phyloP scores from a whole-genome alignment of 2,113 vertebrate genomes.

The Electrona antarctica region DNA sequence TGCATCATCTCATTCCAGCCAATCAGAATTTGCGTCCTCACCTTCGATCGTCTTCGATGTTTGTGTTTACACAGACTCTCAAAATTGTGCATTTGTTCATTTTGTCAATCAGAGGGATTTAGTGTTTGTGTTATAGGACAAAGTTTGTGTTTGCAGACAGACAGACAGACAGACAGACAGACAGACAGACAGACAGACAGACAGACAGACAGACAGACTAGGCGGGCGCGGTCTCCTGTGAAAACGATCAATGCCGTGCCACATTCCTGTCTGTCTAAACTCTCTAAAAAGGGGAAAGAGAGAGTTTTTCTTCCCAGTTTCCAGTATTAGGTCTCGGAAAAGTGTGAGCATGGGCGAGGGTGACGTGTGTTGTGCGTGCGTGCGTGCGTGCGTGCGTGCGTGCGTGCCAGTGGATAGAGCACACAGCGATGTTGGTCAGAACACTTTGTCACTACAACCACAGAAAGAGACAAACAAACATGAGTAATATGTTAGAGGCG shows the following conservation, averaged over 20 bases:
- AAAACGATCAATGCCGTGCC: constrained; percentile 65
- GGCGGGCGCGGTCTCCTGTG: constrained; percentile 45
- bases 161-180: too few relatives aligned
- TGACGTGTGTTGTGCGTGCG: constrained; percentile 2
- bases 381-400: too few relatives aligned
- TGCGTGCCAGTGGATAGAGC: constrained; percentile 8
- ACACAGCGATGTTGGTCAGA: constrained; percentile 20
- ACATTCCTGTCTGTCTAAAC: constrained; percentile 64
- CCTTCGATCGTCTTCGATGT: too few relatives aligned
- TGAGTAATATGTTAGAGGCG: too few relatives aligned
- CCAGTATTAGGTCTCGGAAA: constrained; percentile 59
- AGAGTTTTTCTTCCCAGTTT: constrained; percentile 58
- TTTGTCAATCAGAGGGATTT: too few relatives aligned
- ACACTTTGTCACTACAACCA: constrained; percentile 25
- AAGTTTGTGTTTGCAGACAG: too few relatives aligned
- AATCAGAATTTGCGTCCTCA: too few relatives aligned
- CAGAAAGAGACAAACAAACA: too few relatives aligned
- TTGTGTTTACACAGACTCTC: too few relatives aligned
- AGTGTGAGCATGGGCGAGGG: constrained; percentile 45
- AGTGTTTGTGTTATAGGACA: too few relatives aligned
- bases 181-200: too few relatives aligned
- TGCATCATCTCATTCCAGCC: too few relatives aligned
- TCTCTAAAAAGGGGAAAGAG: constrained; percentile 46
- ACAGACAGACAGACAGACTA: constrained; percentile 34
- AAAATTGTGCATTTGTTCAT: neutral